Evolutionary conservation across 2,888 invertebrate species (phyloP).

Genomic region (Exocentrus adspersus): DNA sequence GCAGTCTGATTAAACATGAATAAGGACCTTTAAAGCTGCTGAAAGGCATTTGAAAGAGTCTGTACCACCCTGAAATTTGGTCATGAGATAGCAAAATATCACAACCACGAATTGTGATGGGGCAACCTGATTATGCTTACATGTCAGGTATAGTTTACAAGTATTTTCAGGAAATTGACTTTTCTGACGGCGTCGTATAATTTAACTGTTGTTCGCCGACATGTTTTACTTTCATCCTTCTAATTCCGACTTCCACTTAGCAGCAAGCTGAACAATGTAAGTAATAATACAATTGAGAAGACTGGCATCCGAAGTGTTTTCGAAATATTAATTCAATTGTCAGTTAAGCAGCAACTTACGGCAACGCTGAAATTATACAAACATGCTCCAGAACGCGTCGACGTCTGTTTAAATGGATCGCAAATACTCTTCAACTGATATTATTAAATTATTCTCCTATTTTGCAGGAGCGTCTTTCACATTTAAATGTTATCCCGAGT

Average conservation of each 20-base stretch:
- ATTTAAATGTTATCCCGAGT: constrained; percentile 31
- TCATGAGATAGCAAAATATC: too few species aligned
- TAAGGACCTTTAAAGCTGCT: too few species aligned
- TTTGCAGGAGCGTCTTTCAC: constrained; percentile 31
- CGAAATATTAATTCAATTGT: constrained; percentile 43
- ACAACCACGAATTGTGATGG: too few species aligned
- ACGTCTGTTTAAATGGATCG: constrained; percentile 34
- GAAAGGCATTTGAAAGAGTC: too few species aligned
- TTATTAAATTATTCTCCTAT: constrained; percentile 37
- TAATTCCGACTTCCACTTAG: background rate
- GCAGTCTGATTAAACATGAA: too few species aligned
- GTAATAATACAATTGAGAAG: constrained; percentile 40
- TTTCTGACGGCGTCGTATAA: background rate
- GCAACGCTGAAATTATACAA: constrained; percentile 22
- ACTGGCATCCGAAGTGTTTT: constrained; percentile 35
- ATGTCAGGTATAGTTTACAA: too few species aligned
- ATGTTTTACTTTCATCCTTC: background rate
- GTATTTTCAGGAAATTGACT: background rate
- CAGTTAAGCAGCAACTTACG: constrained; percentile 19
- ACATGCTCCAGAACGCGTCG: constrained; percentile 27
- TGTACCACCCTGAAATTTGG: too few species aligned
- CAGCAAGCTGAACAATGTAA: constrained; percentile 4
- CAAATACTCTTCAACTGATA: constrained; percentile 37
- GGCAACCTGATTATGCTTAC: too few species aligned
- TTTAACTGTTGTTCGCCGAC: background rate